These are phyloP conservation scores for Notothenia coriiceps DNA, from an alignment of 2,113 vertebrate species.

Conservation along the genomic window DNA sequence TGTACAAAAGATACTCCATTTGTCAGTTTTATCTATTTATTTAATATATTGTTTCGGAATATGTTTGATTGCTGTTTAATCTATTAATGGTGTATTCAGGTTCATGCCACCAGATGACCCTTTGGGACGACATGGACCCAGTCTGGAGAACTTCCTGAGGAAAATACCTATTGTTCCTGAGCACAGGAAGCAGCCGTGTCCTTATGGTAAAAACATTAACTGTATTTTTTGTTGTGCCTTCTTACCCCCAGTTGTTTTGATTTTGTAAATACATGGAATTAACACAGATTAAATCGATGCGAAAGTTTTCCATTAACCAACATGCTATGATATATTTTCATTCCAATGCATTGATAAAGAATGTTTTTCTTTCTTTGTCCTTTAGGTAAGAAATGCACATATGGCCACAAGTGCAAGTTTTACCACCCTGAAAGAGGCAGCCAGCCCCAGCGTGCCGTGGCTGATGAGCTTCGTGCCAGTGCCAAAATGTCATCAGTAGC, in stretches of 20 bases:
- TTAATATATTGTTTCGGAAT: not conserved
- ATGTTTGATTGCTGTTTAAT: not conserved
- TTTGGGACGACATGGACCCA: conserved; percentile 96
- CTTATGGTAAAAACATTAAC: conserved; percentile 88
- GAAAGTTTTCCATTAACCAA: not conserved
- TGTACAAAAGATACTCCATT: not conserved
- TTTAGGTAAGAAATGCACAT: conserved; percentile 97
- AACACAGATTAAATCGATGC: not conserved
- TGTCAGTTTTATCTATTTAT: not conserved
- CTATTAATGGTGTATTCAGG: conserved; percentile 66
- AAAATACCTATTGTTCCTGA: conserved; percentile 94
- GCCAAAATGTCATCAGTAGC: conserved; percentile 88
- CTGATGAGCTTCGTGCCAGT: conserved; percentile 97
- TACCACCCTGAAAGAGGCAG: conserved; percentile 96
- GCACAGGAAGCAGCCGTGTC: conserved; percentile 96
- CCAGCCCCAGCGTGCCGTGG: conserved; percentile 94
- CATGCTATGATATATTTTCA: not conserved
- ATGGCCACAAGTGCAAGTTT: conserved; percentile 99
- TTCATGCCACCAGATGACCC: conserved; percentile 99
- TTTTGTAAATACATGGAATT: not conserved
- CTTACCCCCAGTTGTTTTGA: no score
- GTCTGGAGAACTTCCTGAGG: conserved; percentile 97
- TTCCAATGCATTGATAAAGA: not conserved
- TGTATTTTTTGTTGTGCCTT: no score
- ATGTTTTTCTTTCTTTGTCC: not conserved